Percentiles rank a stretch among this genome's conserved stretches.
phyloP scores from a whole-genome alignment of 2,888 invertebrate genomes.

The Cecidostiba fungosa region DNA sequence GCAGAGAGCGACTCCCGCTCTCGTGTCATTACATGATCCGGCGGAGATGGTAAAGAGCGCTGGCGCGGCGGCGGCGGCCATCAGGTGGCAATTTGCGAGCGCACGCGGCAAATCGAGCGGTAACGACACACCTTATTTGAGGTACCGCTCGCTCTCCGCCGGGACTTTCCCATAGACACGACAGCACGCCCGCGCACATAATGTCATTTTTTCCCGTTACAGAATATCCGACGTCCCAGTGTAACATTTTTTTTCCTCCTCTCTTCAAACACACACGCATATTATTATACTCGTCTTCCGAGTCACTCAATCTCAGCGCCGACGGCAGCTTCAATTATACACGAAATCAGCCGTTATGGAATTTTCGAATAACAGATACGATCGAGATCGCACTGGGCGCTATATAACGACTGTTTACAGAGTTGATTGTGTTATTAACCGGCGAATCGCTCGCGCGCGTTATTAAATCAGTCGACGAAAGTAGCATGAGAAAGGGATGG shows the following conservation, averaged over 20 bases:
- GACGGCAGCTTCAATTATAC: no score
- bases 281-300: no score
- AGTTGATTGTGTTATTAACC: no score
- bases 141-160: slow-evolving; percentile 31
- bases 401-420: no score
- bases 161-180: not conserved
- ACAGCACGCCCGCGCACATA: not conserved
- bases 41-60: slow-evolving; percentile 24
- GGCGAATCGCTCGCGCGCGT: no score
- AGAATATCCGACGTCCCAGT: slow-evolving; percentile 22
- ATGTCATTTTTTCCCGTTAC: slow-evolving; percentile 57
- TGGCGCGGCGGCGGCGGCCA: not conserved
- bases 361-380: no score
- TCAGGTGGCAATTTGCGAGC: slow-evolving; percentile 49
- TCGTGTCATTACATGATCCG: not conserved
- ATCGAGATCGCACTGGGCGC: no score
- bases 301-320: no score
- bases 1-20: no score
- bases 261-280: not conserved
- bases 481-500: not conserved
- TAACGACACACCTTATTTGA: slow-evolving; percentile 47
- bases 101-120: slow-evolving; percentile 44
- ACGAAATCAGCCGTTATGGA: no score
- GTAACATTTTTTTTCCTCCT: slow-evolving; percentile 12
- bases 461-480: slow-evolving; percentile 39